phyloP scores from a whole-genome alignment of 2,113 vertebrate genomes.

The Platysternon megacephalum region DNA sequence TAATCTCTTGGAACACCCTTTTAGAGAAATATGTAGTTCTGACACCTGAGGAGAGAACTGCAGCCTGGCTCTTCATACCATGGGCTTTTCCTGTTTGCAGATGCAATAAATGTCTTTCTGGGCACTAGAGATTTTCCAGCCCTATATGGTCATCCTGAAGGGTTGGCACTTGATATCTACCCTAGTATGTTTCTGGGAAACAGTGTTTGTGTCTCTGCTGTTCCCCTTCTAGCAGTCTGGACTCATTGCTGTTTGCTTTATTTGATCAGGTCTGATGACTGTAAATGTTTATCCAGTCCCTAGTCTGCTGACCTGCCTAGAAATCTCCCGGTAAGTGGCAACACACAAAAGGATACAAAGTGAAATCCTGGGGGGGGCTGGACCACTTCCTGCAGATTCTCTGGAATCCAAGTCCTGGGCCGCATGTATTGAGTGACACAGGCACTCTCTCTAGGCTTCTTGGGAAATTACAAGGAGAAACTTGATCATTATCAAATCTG shows the following conservation, averaged over 20 bases:
- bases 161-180: neutral
- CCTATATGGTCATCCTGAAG: no score
- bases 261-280: slow-evolving; percentile 83
- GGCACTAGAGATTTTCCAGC: no score
- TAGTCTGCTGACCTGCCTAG: slow-evolving; percentile 87
- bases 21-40: no score
- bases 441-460: neutral
- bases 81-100: no score
- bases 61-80: no score
- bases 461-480: no score
- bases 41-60: no score
- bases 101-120: no score
- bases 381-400: neutral
- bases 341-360: slow-evolving; percentile 8
- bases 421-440: neutral
- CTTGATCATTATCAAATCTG: no score
- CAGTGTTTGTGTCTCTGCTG: neutral
- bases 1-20: no score
- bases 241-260: slow-evolving; percentile 54
- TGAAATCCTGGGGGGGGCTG: neutral
- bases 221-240: slow-evolving; percentile 20
- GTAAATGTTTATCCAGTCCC: slow-evolving; percentile 92
- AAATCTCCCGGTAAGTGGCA: slow-evolving; percentile 91
- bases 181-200: neutral
- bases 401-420: neutral